Conservation (phyloP, 2,888 invertebrate genomes). For the Stenodera caucasica region DNA sequence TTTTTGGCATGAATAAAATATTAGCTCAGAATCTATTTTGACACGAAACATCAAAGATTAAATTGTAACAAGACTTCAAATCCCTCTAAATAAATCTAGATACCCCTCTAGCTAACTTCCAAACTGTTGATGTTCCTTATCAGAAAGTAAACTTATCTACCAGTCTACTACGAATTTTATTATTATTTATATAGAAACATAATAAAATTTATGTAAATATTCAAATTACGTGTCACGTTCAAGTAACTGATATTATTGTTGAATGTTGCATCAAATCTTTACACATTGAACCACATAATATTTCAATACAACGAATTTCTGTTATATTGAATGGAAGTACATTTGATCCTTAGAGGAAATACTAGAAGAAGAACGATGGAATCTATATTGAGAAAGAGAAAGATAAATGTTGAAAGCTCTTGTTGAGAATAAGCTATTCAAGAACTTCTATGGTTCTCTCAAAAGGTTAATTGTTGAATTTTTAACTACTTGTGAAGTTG, state of each 20-base stretch:
- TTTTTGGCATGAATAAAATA: background rate
- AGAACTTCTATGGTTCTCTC: background rate
- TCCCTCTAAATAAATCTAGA: background rate
- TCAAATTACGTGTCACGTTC: too few species aligned
- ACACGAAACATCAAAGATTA: background rate
- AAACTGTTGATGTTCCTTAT: background rate
- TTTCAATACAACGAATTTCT: background rate
- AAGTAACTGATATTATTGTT: background rate
- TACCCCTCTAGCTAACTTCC: background rate
- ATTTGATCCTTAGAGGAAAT: background rate
- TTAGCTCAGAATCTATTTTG: background rate
- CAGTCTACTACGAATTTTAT: too few species aligned
- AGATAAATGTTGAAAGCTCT: background rate
- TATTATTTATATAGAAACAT: too few species aligned
- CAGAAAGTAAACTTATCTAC: background rate
- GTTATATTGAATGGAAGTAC: background rate
- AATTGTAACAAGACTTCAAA: background rate
- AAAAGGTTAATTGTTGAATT: slow-evolving; percentile 10
- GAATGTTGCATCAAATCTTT: background rate
- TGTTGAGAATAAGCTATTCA: background rate
- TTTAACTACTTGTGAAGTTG: slow-evolving; percentile 4
- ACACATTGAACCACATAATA: background rate
- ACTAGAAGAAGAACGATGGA: background rate
- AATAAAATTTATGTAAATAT: too few species aligned
- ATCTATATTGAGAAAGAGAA: background rate